A percentile compares a stretch with the other conserved stretches of the same genome.
Evolutionary conservation across 2,888 invertebrate genomes (phyloP).

Genomic region (Ichneumon xanthorius): DNA sequence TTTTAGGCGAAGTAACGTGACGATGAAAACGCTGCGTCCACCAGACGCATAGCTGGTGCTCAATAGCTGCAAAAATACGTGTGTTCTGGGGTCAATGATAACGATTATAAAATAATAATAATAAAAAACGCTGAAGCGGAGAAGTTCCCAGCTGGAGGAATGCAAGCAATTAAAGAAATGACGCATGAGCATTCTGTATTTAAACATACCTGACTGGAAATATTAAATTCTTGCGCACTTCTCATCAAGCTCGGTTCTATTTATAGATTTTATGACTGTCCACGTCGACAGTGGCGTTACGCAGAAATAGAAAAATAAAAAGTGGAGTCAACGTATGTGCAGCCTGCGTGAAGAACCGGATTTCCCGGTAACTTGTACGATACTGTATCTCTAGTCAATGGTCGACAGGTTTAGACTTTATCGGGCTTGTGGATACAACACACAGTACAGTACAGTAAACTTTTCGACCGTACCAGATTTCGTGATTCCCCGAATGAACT

Average conservation of each 20-base stretch:
- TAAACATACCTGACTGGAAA: background rate
- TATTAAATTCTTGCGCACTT: conserved; percentile 1
- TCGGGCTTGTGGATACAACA: background rate
- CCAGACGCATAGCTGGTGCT: too few relatives aligned
- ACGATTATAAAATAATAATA: background rate
- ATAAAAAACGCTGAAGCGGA: background rate
- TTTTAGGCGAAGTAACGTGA: too few relatives aligned
- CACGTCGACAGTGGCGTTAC: conserved; percentile 17
- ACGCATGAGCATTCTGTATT: background rate
- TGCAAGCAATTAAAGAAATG: background rate
- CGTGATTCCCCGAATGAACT: conserved; percentile 9
- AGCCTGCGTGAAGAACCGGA: conserved; percentile 41
- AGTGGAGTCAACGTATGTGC: conserved; percentile 9
- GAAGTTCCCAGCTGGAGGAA: background rate
- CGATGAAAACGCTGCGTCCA: background rate
- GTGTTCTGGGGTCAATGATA: conserved; percentile 6
- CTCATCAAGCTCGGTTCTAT: conserved; percentile 19
- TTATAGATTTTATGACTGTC: conserved; percentile 23
- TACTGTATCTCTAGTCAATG: conserved; percentile 37
- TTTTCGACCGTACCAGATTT: background rate
- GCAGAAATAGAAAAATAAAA: conserved; percentile 37
- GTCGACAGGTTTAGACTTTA: background rate
- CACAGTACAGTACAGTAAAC: background rate
- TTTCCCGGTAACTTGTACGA: conserved; percentile 45
- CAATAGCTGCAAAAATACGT: background rate